Conservation (phyloP, 1,140 invertebrate species). For the Pseudomyrmex dendroicus region DNA sequence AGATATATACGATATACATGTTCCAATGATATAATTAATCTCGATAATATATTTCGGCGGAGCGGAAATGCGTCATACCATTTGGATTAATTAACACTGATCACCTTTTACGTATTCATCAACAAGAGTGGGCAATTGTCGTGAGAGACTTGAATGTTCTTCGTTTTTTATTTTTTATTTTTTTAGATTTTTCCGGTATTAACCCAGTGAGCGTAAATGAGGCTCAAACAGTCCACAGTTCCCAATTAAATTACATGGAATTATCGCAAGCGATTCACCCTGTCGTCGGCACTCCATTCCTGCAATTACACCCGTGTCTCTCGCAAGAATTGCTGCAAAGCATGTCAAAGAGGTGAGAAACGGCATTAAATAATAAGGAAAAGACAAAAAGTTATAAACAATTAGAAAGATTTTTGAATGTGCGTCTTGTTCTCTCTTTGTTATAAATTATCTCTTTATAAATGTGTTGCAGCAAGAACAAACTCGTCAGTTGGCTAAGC, state of each 20-base stretch:
- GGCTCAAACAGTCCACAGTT: constrained; percentile 71
- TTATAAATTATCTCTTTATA: not conserved
- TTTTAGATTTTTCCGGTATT: constrained; percentile 79
- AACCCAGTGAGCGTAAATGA: constrained; percentile 83
- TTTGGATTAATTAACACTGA: constrained; percentile 40
- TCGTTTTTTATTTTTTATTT: constrained; percentile 28
- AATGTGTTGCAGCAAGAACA: constrained; percentile 79
- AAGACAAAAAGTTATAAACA: not conserved
- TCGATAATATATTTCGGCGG: constrained; percentile 24
- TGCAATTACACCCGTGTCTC: constrained; percentile 83
- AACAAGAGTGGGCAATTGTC: constrained; percentile 29
- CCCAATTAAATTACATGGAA: constrained; percentile 75
- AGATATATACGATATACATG: not conserved
- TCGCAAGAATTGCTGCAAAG: constrained; percentile 78
- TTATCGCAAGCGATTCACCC: constrained; percentile 84
- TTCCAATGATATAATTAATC: constrained; percentile 42
- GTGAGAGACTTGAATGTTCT: not conserved
- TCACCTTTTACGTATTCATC: constrained; percentile 26
- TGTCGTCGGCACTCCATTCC: constrained; percentile 80
- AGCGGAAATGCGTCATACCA: constrained; percentile 31
- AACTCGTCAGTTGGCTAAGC: constrained; percentile 83
- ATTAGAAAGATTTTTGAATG: not conserved
- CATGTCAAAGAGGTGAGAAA: constrained; percentile 77
- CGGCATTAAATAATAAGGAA: not conserved
- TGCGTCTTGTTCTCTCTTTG: not conserved